These are phyloP conservation scores for Blomia tropicalis DNA, from an alignment of 2,888 invertebrate species.

Conservation along the genomic window DNA sequence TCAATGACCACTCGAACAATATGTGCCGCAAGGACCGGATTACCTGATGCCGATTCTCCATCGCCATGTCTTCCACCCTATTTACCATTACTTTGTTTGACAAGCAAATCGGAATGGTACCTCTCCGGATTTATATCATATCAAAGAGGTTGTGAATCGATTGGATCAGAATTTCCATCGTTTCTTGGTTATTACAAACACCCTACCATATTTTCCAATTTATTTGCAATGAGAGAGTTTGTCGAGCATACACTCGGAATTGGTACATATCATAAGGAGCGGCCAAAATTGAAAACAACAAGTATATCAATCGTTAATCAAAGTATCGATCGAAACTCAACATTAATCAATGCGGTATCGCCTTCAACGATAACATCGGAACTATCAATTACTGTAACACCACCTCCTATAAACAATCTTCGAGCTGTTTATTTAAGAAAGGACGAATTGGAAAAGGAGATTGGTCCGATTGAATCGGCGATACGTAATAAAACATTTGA, in stretches of 20 bases:
- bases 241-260: slow-evolving; percentile 27
- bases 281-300: background rate
- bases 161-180: slow-evolving; percentile 1
- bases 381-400: background rate
- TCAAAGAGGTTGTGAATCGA: slow-evolving; percentile 27
- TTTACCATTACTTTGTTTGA: slow-evolving; percentile 47
- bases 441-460: background rate
- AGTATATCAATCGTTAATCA: background rate
- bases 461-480: background rate
- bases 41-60: background rate
- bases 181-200: slow-evolving; percentile 26
- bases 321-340: background rate
- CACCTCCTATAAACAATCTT: no score
- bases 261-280: background rate
- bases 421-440: background rate
- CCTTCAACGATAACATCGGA: background rate
- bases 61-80: slow-evolving; percentile 32
- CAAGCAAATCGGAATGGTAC: slow-evolving; percentile 28
- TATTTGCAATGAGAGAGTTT: slow-evolving; percentile 27
- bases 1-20: slow-evolving; percentile 44
- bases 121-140: slow-evolving; percentile 29
- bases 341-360: background rate
- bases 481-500: background rate
- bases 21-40: slow-evolving; percentile 40
- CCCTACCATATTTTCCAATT: slow-evolving; percentile 30